Percentiles rank a stretch among this genome's conserved stretches.
Conservation (phyloP, 1,140 invertebrate species). For the Drosophila kanapiae region DNA sequence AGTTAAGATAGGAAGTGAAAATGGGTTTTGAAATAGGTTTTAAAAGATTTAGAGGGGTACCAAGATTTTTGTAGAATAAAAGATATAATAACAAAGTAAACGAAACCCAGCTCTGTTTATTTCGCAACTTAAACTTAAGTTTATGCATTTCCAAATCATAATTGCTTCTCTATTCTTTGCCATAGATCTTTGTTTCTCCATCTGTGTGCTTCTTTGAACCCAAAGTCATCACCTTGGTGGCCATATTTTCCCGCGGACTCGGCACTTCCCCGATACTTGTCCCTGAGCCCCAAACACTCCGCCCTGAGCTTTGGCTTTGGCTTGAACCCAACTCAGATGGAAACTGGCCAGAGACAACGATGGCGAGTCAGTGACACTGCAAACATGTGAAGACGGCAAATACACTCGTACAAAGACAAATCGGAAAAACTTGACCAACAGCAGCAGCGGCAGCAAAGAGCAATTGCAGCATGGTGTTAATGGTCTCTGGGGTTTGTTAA, state of each 20-base stretch:
- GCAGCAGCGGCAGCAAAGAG: slow-evolving; percentile 8
- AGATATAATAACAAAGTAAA: background rate
- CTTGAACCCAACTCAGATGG: slow-evolving; percentile 37
- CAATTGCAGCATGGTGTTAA: slow-evolving; percentile 56
- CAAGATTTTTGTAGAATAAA: background rate
- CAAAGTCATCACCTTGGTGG: slow-evolving; percentile 29
- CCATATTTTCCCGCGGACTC: slow-evolving; percentile 6
- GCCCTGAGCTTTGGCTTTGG: slow-evolving; percentile 41
- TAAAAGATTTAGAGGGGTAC: background rate
- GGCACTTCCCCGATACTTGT: slow-evolving; percentile 16
- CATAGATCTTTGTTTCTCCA: background rate
- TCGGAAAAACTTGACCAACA: slow-evolving; percentile 48
- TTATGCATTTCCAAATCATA: slow-evolving; percentile 4
- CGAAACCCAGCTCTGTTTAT: background rate
- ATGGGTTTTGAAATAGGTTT: background rate
- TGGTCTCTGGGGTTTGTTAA: slow-evolving; percentile 60
- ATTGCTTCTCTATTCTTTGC: background rate
- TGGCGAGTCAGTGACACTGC: slow-evolving; percentile 55
- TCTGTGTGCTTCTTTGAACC: slow-evolving; percentile 6
- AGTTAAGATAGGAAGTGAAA: background rate
- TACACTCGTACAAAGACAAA: slow-evolving; percentile 14
- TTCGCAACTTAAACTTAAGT: no score
- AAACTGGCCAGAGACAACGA: slow-evolving; percentile 25
- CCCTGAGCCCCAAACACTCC: slow-evolving; percentile 25
- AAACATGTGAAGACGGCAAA: slow-evolving; percentile 8